These are phyloP conservation scores for Lithobius niger DNA, from an alignment of 1,140 invertebrate genomes.

Conservation along the genomic window DNA sequence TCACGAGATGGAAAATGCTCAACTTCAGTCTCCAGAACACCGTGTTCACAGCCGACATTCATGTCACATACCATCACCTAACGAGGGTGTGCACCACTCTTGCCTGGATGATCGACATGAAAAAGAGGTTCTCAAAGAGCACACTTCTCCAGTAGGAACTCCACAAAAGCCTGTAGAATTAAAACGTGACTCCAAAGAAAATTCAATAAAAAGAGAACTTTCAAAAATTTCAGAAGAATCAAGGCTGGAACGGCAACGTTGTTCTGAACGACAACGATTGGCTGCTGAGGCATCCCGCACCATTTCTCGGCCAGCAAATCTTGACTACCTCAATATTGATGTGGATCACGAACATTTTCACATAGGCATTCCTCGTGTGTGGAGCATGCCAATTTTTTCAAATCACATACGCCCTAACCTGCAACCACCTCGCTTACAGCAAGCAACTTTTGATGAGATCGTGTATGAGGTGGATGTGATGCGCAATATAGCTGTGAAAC, in stretches of 20 bases:
- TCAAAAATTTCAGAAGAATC: slow-evolving; percentile 7
- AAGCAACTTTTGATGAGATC: slow-evolving; percentile 69
- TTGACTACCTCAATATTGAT: slow-evolving; percentile 10
- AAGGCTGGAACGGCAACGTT: neutral
- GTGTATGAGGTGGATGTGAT: slow-evolving; percentile 69
- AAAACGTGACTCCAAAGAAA: neutral
- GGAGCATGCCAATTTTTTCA: slow-evolving; percentile 50
- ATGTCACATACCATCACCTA: slow-evolving; percentile 12
- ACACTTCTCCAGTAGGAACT: neutral
- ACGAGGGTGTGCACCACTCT: slow-evolving; percentile 12
- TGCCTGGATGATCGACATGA: slow-evolving; percentile 4
- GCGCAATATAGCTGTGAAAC: slow-evolving; percentile 50
- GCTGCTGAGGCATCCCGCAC: neutral
- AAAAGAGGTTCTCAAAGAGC: neutral
- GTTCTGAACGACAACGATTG: neutral
- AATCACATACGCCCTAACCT: slow-evolving; percentile 35
- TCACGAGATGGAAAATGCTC: slow-evolving; percentile 79
- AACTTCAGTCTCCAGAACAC: slow-evolving; percentile 53
- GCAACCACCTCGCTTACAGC: slow-evolving; percentile 48
- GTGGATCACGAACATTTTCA: slow-evolving; percentile 18
- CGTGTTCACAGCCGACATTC: slow-evolving; percentile 7
- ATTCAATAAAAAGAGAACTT: neutral
- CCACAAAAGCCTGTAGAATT: neutral
- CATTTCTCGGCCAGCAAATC: neutral
- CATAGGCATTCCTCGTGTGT: slow-evolving; percentile 50